phyloP scores from a whole-genome alignment of 2,797 vertebrate genomes.

The Channa striata region DNA sequence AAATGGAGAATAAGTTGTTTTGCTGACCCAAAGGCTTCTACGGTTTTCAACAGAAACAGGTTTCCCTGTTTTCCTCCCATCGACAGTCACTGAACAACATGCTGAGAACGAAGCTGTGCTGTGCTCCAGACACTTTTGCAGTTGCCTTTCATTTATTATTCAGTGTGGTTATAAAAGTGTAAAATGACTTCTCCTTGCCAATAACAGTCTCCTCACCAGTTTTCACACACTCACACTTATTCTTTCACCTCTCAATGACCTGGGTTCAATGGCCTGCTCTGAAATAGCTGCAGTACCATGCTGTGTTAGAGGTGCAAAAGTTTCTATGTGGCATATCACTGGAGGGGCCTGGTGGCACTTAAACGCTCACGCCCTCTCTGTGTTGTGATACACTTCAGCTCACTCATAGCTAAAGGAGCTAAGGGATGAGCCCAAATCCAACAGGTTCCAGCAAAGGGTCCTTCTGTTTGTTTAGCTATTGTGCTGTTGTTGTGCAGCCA shows the following conservation, averaged over 20 bases:
- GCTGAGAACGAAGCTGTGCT: constrained; percentile 50
- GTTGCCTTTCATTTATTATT: constrained; percentile 78
- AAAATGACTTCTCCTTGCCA: constrained; percentile 63
- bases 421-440: constrained; percentile 44
- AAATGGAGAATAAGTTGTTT: constrained; percentile 55
- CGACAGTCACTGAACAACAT: constrained; percentile 50
- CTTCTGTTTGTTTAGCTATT: constrained; percentile 41
- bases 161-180: constrained; percentile 64
- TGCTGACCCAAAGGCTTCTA: constrained; percentile 60
- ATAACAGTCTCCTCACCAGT: constrained; percentile 45
- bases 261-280: constrained; percentile 44
- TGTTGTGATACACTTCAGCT: constrained; percentile 52
- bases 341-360: constrained; percentile 66
- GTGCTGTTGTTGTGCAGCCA: constrained; percentile 17
- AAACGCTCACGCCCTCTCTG: constrained; percentile 61
- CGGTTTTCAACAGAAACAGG: constrained; percentile 23
- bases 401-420: constrained; percentile 39
- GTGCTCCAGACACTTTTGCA: constrained; percentile 42
- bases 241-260: constrained; percentile 70
- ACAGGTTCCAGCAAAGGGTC: constrained; percentile 50
- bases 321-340: constrained; percentile 50
- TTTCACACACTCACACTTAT: constrained; percentile 62
- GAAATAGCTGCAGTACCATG: constrained; percentile 45
- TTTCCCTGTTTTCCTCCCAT: constrained; percentile 34
- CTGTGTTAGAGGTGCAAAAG: constrained; percentile 65